Evolutionary conservation across 2,113 vertebrate genomes (phyloP), one percentile per base, ranked within the genome.

Genomic region (Acanthisitta chloris): DNA sequence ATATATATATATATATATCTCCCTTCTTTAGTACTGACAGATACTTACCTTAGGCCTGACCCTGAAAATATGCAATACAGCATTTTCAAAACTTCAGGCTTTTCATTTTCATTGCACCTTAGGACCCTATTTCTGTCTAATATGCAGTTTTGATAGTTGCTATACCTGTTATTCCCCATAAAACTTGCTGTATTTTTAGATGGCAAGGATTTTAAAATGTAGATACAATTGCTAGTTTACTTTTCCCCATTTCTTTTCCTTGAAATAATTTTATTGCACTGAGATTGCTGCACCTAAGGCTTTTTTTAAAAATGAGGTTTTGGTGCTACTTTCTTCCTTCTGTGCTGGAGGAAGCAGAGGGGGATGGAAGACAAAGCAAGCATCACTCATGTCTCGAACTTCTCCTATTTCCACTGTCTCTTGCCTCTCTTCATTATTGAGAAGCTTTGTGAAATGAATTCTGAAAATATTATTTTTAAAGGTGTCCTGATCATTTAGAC

Each of bases 1-100:
- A 31, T 5, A 20, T 26, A 20, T 20, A 9, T 46, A 17, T 12
- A 4, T 40, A 6, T 8, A 0, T 17, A 6, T 52, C 2, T 28
- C 17, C 23, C 28, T 52, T 57, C 17, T 61, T 73, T 54, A 36
- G 4, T 62, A 38, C 26, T 77, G 54, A 20, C 18, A 80, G 29
- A 69, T 54, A 62, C 6, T 85, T 61, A 45, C 14, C 9, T 69
- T 67, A 59, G 29, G 11, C 25, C 23, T 64, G 40, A 77, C 13
- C 10, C 15, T 76, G 15, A 88, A 62, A 86, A 71, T 52, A 67
- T 14, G 8, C 15, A 85, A n/a, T 25, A 8, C 12, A 52, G 10
- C 19, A n/a, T 52, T 81, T 81, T 73, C n/a, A 57, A 48, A 24
- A 38, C 12, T 54, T 84, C 20, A 78, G 10, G 16, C 31, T 82